Base-by-base conservation (phyloP, 2,888 invertebrate species). In the Thereva unica region DNA sequence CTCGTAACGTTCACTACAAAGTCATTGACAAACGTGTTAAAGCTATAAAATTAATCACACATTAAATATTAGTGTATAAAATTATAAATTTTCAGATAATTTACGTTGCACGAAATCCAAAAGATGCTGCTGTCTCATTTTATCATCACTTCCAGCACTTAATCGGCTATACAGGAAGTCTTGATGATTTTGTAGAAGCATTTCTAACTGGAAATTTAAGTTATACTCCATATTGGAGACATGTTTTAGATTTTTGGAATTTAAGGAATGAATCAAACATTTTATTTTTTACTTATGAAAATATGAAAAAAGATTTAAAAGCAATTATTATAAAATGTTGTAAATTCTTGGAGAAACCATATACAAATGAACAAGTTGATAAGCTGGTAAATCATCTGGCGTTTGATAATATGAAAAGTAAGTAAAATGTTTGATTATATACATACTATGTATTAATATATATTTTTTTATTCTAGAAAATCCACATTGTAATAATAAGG, bases 71-170 rank as follows among this genome's bases (percentile, higher is more conserved):
- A n/a, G n/a, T 23, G 23, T 2, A 23, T 23, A 23, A 23, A 23
- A 23, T 23, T 23, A n/a, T 23, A 2, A 23, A 23, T 23, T 65
- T 75, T 63, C 78, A 87, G 83, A 82, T 91, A 53, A 84, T 92
- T 54, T 92, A 92, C 74, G 87, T 92, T 0, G 89, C 90, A 0
- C 82, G 92, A 70, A 91, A 93, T 77, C 91, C 92, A 0, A 88
- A 90, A 76, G 92, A 92, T 76, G 89, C 90, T 0, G 87, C 85
- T 0, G 88, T 91, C 0, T 92, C 92, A 0, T 91, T 85, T 77
- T 92, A 87, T 74, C 87, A 90, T 76, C 84, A 67, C 52, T 47
- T 52, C 34, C 38, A 40, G 5, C 23, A 64, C 23, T n/a, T 66
- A 1, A 47, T 68, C 23, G 61, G 53, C 9, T 67, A 56, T 52